A percentile compares a stretch with the other conserved stretches of the same genome.
Conservation (phyloP, 2,113 vertebrate species). For the Catagonus wagneri region DNA sequence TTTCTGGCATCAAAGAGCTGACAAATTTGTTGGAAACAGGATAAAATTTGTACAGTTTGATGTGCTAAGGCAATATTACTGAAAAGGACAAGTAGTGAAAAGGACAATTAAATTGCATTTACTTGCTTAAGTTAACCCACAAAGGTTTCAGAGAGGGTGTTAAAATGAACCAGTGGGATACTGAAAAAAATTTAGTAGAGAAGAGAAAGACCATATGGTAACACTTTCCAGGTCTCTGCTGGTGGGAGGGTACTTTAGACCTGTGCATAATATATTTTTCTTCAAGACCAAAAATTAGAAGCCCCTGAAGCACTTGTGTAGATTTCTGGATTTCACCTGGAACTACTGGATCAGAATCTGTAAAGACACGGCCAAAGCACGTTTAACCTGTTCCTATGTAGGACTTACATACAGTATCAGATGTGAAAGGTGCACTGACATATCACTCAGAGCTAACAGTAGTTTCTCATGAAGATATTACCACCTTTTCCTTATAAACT, state of each 20-base stretch:
- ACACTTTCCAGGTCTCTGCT: background rate
- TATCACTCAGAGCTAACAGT: no score
- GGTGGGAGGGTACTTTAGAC: background rate
- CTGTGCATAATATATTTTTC: background rate
- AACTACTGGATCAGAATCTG: background rate
- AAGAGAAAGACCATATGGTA: background rate
- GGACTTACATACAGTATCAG: rapidly evolving
- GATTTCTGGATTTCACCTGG: background rate
- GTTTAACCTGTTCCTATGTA: background rate
- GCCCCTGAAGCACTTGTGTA: background rate
- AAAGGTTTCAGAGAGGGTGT: background rate
- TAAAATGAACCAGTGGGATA: background rate
- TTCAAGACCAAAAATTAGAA: constrained; percentile 7
- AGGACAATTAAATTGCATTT: background rate
- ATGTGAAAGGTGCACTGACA: no score
- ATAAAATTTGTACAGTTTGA: background rate
- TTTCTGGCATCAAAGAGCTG: background rate
- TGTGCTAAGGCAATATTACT: background rate
- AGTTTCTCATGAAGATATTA: background rate
- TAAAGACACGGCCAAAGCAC: background rate
- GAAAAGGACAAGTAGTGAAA: background rate
- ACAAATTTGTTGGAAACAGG: background rate
- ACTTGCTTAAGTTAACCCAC: background rate
- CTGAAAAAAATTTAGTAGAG: background rate
- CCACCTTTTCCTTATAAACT: background rate